Base-by-base conservation (phyloP, 2,113 vertebrate genomes). In the Lagopus muta region DNA sequence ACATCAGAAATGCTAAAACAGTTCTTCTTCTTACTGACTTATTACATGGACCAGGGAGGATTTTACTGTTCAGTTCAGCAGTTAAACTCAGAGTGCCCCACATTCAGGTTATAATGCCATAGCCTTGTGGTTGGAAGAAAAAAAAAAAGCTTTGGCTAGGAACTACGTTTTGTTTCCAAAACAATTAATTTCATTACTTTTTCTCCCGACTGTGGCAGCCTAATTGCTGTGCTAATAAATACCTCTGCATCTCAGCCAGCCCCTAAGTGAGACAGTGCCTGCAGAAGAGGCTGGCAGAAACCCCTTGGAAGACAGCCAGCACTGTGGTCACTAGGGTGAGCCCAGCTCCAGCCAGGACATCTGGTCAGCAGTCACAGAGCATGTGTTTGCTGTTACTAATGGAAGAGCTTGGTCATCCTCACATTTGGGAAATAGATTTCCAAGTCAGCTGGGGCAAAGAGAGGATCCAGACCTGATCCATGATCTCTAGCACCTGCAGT, bases 281-380 rank as follows among this genome's bases (percentile, higher is more conserved):
- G 58, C 62, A 60, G 74, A 50, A 47, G 52, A 34, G 28, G 24
- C 22, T 40, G 45, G 0, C 6, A 42, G 43, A 88, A 60, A 16
- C 6, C 36, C 15, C 28, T 32, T 2, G 48, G 1, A 47, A 61
- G 42, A 47, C 66, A 67, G 84, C 72, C 64, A 58, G 50, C 25
- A 64, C 42, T 47, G 5, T 0, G 0, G 47, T 25, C 10, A 1
- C 50, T 47, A 0, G 0, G 61, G 86, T 16, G 5, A 92, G 47
- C 32, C 60, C 45, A 60, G n/a, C 32, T 86, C 32, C 70, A 69
- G 47, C 28, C 77, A 71, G 65, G 28, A 65, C 32, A 43, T 32
- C 66, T 71, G 24, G 22, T 24, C 78, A 47, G 43, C 48, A 45
- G 48, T 78, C 66, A 79, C 11, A 47, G 21, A 42, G 13, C 6